Evolutionary conservation across 2,888 invertebrate species (phyloP), one percentile per base, ranked within the genome.

Genomic region (Dugesia japonica): DNA sequence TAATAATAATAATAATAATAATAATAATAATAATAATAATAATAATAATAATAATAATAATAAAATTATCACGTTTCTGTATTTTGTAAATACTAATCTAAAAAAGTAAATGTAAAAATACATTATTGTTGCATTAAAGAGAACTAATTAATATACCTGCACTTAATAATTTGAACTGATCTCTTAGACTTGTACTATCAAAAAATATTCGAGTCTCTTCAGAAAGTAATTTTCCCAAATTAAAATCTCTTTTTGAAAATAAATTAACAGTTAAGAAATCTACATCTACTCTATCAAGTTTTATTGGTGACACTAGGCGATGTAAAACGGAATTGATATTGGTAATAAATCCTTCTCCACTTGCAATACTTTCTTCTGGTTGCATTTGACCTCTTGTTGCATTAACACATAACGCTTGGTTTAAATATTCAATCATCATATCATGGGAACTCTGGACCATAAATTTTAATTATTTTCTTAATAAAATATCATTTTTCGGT

Each of bases 331-430:
- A 90, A 81, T 94, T 88, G 23, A 95, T 85, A 86, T 97, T 98
- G 81, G 95, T 86, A 90, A 95, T 92, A 85, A 93, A 93, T 0
- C 95, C 95, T 84, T 97, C 94, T 1, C 92, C 91, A 15, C 93
- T 92, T 0, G 94, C 87, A 0, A 90, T 87, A 77, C 90, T 88
- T 81, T 93, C 92, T 83, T 94, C 92, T 33, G 90, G 90, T 84
- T 86, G 80, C 9, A 82, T 79, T 42, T 33, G 9, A 72, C 74
- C 33, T 42, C 33, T 56, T 75, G 28, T 72, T 26, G 42, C 20
- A 71, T 23, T 56, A 42, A 73, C 56, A 7, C 23, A n/a, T 20
- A 79, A 26, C 0, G 71, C 33, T 56, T 31, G 26, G 26, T 31
- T 73, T 31, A 73, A 38, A 31, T 73, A 73, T 4, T 73, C 74